phyloP scores from a whole-genome alignment of 2,797 vertebrate genomes.

The Gallinago stenura region DNA sequence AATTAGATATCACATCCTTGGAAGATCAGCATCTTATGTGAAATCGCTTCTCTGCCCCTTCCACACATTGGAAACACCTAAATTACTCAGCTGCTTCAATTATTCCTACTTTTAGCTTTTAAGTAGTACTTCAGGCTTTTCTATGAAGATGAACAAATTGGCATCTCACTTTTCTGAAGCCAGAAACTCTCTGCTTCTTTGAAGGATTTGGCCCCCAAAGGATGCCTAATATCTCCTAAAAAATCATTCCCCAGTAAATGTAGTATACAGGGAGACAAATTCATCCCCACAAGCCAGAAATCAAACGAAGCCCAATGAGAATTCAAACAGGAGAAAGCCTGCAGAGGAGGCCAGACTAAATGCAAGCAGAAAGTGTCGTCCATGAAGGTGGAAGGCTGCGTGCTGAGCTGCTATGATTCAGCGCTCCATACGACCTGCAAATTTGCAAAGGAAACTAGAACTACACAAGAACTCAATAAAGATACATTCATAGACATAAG shows the following conservation, averaged over 20 bases:
- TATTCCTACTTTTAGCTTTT: background rate
- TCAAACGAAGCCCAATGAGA: background rate
- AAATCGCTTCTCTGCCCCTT: background rate
- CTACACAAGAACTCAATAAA: background rate
- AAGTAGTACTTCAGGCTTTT: background rate
- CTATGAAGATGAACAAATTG: background rate
- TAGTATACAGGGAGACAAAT: background rate
- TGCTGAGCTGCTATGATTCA: background rate
- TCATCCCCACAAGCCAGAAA: background rate
- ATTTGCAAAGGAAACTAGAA: background rate
- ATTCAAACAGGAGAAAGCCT: background rate
- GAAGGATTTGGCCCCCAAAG: background rate
- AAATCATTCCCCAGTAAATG: background rate
- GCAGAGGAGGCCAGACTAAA: background rate
- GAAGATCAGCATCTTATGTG: background rate
- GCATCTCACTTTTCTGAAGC: background rate
- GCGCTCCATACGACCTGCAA: accelerated
- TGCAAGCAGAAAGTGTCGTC: background rate
- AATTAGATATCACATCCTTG: background rate
- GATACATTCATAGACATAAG: background rate
- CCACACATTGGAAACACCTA: background rate
- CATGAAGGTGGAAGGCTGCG: background rate
- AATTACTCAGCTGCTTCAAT: background rate
- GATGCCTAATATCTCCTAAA: background rate
- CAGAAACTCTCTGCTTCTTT: background rate